These are phyloP conservation scores for Zalophus californianus DNA, from an alignment of 2,797 vertebrate genomes.

Conservation along the genomic window DNA sequence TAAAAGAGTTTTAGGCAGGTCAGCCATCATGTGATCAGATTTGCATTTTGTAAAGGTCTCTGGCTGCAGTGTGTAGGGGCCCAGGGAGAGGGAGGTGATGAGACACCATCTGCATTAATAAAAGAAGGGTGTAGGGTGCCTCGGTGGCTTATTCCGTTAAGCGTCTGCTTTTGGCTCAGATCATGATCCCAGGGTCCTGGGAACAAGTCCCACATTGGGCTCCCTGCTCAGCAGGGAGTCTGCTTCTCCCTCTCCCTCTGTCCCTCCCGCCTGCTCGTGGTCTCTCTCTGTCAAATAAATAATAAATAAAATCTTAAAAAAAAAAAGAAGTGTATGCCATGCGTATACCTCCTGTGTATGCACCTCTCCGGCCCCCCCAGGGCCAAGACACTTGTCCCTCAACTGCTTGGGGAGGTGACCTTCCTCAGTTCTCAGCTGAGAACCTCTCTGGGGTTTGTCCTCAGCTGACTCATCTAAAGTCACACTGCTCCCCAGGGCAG, in stretches of 20 bases:
- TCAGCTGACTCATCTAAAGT: not conserved
- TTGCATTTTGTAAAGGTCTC: conserved; percentile 37
- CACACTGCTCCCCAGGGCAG: not conserved
- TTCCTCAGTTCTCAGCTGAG: not conserved
- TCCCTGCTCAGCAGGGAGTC: no score
- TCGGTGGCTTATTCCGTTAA: not conserved
- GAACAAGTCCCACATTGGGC: not conserved
- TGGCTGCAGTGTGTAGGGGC: not conserved
- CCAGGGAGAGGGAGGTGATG: not conserved
- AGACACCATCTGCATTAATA: not conserved
- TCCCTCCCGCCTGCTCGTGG: not conserved
- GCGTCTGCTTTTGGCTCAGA: not conserved
- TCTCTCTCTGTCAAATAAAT: not conserved
- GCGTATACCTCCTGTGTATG: not conserved
- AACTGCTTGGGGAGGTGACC: not conserved
- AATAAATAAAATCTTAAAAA: not conserved
- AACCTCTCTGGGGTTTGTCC: not conserved
- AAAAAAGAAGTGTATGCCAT: not conserved
- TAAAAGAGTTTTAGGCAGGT: not conserved
- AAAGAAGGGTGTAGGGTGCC: not conserved
- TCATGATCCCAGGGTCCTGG: not conserved
- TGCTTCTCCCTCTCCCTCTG: not conserved
- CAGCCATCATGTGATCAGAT: not conserved
- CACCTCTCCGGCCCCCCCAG: not conserved
- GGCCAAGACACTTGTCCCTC: not conserved